Conservation (phyloP, 35 echinoderm and acorn worm species). For the Heliocidaris tuberculata region DNA sequence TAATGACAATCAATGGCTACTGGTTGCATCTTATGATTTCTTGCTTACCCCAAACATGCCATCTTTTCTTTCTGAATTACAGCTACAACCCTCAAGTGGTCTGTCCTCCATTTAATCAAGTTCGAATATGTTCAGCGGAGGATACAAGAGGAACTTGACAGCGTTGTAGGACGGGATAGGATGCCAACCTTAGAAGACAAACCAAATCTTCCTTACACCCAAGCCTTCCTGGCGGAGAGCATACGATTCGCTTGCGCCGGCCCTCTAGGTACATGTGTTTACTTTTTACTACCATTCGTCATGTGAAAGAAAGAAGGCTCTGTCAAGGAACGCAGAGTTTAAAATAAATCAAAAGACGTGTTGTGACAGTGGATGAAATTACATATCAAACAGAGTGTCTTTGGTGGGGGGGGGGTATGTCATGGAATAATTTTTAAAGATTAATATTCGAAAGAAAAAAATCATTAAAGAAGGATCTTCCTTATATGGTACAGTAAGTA, state of each 20-base stretch:
- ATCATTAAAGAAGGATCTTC: neutral
- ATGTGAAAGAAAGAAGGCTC: neutral
- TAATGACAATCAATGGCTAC: neutral
- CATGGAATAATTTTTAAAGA: neutral
- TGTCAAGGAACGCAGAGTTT: neutral
- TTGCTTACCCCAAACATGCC: too few relatives aligned
- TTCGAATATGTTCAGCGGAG: constrained; percentile 54
- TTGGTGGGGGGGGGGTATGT: too few relatives aligned
- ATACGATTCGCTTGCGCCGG: constrained; percentile 47
- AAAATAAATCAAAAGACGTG: neutral
- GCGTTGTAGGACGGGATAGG: constrained; percentile 61
- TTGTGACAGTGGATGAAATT: neutral
- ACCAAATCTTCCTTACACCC: constrained; percentile 62
- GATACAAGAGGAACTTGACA: constrained; percentile 82
- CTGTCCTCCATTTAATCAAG: neutral
- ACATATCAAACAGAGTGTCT: neutral
- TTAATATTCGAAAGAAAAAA: neutral
- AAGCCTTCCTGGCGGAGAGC: constrained; percentile 66
- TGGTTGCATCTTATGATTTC: neutral
- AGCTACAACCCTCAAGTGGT: neutral
- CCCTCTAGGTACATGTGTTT: constrained; percentile 43
- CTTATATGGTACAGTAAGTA: too few relatives aligned
- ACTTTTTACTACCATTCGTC: neutral
- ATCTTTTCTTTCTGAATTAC: neutral
- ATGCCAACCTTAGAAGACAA: constrained; percentile 56